Conservation (phyloP, 2,888 invertebrate genomes). For the Mythimna albipuncta region DNA sequence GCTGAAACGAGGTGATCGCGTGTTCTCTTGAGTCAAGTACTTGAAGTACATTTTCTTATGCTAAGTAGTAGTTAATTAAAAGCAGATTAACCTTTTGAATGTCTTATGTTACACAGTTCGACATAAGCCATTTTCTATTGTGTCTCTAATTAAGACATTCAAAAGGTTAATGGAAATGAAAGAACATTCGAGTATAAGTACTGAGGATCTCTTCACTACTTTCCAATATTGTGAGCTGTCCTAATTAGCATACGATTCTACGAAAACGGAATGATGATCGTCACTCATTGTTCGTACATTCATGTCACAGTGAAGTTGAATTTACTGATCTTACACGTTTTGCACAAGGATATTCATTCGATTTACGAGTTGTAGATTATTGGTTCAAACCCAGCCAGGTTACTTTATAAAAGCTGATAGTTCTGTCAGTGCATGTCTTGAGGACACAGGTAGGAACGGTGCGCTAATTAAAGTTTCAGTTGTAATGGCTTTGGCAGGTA, state of each 20-base stretch:
- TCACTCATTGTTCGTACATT: background rate
- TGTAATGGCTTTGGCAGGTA: no score
- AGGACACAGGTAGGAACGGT: no score
- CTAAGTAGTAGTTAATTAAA: constrained; percentile 9
- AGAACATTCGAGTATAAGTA: background rate
- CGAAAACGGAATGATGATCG: constrained; percentile 4
- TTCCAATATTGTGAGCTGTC: background rate
- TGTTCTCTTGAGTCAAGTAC: constrained; percentile 9
- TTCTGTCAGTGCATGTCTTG: no score
- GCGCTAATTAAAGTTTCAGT: no score
- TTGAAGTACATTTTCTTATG: constrained; percentile 23
- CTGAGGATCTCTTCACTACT: background rate
- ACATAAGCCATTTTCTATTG: no score
- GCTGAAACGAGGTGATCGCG: constrained; percentile 59
- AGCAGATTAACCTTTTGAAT: no score
- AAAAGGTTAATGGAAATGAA: constrained; percentile 22
- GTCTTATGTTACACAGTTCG: no score
- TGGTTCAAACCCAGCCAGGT: no score
- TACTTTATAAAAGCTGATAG: no score
- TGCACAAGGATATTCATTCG: no score
- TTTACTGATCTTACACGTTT: background rate
- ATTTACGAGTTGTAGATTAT: no score
- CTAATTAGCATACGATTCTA: background rate
- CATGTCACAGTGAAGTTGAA: background rate
- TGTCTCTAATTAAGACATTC: no score